Conservation (phyloP, 2,113 vertebrate genomes). For the Rhinolophus sinicus region DNA sequence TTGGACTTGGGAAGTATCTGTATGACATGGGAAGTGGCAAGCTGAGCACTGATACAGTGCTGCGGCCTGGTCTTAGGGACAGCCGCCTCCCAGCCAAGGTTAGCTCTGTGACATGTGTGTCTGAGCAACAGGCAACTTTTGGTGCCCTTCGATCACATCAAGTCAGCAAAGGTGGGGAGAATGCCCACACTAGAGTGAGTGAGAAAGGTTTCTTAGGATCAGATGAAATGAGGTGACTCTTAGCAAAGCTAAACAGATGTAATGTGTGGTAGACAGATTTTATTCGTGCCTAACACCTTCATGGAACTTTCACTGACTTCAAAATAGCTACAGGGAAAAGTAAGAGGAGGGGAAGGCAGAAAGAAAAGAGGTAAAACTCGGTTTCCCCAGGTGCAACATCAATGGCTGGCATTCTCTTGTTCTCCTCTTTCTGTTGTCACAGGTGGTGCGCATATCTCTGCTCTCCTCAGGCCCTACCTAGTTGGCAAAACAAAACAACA, state of each 20-base stretch:
- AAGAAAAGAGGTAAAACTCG: too few species aligned
- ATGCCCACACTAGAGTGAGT: not conserved
- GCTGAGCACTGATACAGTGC: too few species aligned
- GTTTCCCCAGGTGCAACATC: not conserved
- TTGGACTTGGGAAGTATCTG: not conserved
- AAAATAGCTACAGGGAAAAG: not conserved
- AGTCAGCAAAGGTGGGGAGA: not conserved
- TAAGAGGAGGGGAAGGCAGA: not conserved
- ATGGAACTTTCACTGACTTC: not conserved
- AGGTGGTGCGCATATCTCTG: not conserved
- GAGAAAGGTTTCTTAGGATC: not conserved
- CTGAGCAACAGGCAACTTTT: not conserved
- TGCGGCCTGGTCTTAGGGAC: not conserved
- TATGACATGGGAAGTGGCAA: not conserved
- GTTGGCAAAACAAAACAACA: not conserved
- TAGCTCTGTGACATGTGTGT: not conserved
- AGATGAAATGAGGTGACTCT: not conserved
- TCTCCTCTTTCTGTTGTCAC: not conserved
- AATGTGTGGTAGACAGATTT: not conserved
- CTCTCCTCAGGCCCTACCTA: not conserved
- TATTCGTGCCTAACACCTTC: not conserved
- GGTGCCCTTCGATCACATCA: not conserved
- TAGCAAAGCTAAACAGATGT: not conserved
- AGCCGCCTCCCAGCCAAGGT: rapidly evolving
- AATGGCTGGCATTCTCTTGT: not conserved